Evolutionary conservation across 2,113 vertebrate species (phyloP).

Genomic region (Cyprinodon tularosa): DNA sequence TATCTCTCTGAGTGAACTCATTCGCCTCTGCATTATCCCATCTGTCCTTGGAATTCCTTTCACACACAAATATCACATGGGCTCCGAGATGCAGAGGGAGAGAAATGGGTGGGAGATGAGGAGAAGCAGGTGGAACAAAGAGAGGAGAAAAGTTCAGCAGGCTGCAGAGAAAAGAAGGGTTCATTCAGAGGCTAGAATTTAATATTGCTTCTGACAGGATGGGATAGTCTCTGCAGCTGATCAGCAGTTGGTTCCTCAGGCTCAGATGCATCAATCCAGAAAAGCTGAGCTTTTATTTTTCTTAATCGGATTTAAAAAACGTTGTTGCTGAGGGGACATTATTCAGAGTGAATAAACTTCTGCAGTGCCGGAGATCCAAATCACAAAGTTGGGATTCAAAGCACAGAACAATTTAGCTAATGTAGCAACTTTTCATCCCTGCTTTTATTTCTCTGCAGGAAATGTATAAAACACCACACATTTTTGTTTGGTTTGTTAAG

Average conservation of each 20-base stretch:
- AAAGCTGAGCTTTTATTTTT: slow-evolving; percentile 6
- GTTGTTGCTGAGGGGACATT: neutral
- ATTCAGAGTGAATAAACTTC: neutral
- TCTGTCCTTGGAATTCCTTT: slow-evolving; percentile 38
- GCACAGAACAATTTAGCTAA: no score
- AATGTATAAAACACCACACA: no score
- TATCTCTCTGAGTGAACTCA: slow-evolving; percentile 17
- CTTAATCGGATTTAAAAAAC: slow-evolving; percentile 2
- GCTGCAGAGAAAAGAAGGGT: slow-evolving; percentile 8
- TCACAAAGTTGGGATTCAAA: no score
- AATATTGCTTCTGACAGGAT: slow-evolving; percentile 34
- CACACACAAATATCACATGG: slow-evolving; percentile 29
- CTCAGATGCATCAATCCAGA: neutral
- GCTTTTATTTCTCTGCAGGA: no score
- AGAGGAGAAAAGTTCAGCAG: no score
- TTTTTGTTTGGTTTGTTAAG: no score
- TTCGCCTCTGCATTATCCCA: slow-evolving; percentile 32
- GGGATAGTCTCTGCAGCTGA: neutral
- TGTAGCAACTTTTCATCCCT: no score
- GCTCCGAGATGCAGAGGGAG: slow-evolving; percentile 24
- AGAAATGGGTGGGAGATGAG: neutral
- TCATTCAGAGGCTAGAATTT: slow-evolving; percentile 26
- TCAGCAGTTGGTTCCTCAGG: no score
- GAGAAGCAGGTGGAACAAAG: neutral
- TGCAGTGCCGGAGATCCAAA: no score